Conservation (phyloP, 2,888 invertebrate species). For the Minunthozetes semirufus region DNA sequence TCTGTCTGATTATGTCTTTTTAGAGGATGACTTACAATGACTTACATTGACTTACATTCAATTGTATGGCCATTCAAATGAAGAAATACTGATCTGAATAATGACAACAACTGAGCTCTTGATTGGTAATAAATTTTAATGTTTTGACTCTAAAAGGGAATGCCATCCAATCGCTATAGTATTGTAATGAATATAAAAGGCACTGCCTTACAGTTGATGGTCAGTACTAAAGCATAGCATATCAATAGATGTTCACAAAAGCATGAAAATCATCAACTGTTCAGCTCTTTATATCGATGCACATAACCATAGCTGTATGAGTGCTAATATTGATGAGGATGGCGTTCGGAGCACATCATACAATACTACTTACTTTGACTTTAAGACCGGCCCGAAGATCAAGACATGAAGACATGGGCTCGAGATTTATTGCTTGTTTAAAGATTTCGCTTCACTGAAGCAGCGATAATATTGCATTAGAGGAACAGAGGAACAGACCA, state of each 20-base stretch:
- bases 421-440: constrained; percentile 32
- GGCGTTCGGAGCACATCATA: neutral
- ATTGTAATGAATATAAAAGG: constrained; percentile 26
- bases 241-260: constrained; percentile 18
- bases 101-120: constrained; percentile 7
- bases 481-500: neutral
- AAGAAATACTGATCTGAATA: neutral
- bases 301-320: constrained; percentile 20
- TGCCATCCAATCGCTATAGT: neutral
- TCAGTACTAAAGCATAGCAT: neutral
- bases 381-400: neutral
- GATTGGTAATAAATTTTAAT: constrained; percentile 35
- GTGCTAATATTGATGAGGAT: constrained; percentile 26
- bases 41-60: constrained; percentile 1
- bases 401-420: constrained; percentile 17
- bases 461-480: constrained; percentile 29
- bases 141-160: constrained; percentile 12
- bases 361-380: neutral
- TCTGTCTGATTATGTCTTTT: constrained; percentile 5
- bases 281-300: constrained; percentile 20
- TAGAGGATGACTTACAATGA: neutral
- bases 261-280: constrained; percentile 31
- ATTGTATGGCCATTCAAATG: constrained; percentile 18
- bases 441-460: constrained; percentile 30
- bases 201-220: constrained; percentile 5